Evolutionary conservation across 2,113 vertebrate genomes (phyloP), one percentile per base, ranked within the genome.

Genomic region (Menura novaehollandiae): DNA sequence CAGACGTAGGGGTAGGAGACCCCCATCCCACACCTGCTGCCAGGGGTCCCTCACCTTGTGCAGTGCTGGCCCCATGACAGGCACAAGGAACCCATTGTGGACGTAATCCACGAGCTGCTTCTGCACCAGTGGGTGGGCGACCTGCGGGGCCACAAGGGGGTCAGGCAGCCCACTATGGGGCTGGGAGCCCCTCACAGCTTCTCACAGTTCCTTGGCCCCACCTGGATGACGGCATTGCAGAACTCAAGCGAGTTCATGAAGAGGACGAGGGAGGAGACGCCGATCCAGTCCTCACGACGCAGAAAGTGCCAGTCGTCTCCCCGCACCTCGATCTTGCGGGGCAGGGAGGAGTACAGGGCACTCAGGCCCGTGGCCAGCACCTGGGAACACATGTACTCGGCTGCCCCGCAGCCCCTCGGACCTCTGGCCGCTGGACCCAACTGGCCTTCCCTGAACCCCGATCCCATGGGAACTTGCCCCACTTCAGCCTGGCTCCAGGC

Each of bases 161-260:
- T 95, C 43, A 78, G 79, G 41, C 41, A 69, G 63, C 15, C 24
- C 16, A 21, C 41, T 7, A 0, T 1, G 27, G 55, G 35, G n/a
- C 59, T 3, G 5, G 11, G 11, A 9, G 72, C 58, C 63, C 33
- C 44, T 43, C 39, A 3, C 16, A 21, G 78, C 53, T 39, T 69
- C 89, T 46, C 1, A 1, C 9, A 7, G 55, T 52, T 68, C 55
- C 49, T 28, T 22, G 1, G 51, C 28, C 93, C 53, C 72, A 98
- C 98, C 98, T 99, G 99, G 84, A 99, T 98, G 83, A 99, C 99
- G 0, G 99, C 99, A 3, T 99, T 99, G 97, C 99, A 99, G 98
- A 99, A 99, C 96, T 99, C 99, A 5, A 99, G 97, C 0, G 99
- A 99, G 98, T 99, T 99, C 99, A 99, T 99, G 97, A 99, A 99